These are phyloP conservation scores for Dreissena polymorpha DNA, from an alignment of 1,140 invertebrate species.

Conservation along the genomic window DNA sequence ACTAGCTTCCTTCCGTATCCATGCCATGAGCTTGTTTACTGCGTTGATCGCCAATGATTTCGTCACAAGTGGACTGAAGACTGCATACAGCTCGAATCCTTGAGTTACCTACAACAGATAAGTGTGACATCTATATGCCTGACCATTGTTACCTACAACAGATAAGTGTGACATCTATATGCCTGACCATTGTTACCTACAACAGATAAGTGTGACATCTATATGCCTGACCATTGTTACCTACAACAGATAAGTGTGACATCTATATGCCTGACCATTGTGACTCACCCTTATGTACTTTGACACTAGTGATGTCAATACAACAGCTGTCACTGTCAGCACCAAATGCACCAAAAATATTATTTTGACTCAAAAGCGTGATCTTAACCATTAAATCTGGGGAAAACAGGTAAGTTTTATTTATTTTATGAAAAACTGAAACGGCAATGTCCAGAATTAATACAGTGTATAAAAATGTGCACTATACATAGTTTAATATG, in stretches of 20 bases:
- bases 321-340: not conserved
- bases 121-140: not conserved
- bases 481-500: no score
- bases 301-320: not conserved
- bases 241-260: conserved; percentile 80
- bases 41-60: conserved; percentile 91
- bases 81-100: conserved; percentile 95
- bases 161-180: not conserved
- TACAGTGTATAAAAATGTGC: no score
- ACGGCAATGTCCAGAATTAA: no score
- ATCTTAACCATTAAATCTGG: no score
- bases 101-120: conserved; percentile 86
- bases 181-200: conserved; percentile 84
- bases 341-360: no score
- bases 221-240: conserved; percentile 82
- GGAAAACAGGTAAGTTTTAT: no score
- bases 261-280: not conserved
- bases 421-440: no score
- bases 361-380: no score
- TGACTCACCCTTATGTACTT: no score
- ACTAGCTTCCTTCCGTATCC: conserved; percentile 97
- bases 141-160: conserved; percentile 85
- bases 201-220: conserved; percentile 61
- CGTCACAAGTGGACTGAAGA: conserved; percentile 94
- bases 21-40: conserved; percentile 93